Conservation (phyloP, 2,113 vertebrate genomes). For the Elephas maximus region DNA sequence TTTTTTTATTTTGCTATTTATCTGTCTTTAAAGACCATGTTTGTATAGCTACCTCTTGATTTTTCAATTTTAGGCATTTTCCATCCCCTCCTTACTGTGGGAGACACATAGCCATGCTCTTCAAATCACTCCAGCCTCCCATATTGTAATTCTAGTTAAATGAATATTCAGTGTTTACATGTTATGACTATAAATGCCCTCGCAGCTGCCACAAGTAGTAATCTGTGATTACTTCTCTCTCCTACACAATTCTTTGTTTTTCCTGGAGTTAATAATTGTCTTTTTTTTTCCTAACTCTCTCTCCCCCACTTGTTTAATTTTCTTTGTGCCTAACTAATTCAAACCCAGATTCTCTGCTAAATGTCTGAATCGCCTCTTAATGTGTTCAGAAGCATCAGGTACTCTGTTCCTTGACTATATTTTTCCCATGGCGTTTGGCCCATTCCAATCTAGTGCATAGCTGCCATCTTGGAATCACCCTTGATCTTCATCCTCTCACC, state of each 20-base stretch:
- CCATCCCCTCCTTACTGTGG: not conserved
- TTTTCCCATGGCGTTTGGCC: not conserved
- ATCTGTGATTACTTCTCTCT: conserved; percentile 25
- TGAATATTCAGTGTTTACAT: conserved; percentile 50
- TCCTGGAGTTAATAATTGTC: conserved; percentile 49
- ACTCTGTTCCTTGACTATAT: not conserved
- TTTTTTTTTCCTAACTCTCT: not conserved
- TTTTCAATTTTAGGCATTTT: conserved; percentile 56
- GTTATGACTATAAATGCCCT: conserved; percentile 50
- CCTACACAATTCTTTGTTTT: conserved; percentile 59
- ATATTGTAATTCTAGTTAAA: conserved; percentile 7
- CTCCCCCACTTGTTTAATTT: not conserved
- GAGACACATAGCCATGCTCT: not conserved
- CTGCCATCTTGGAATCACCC: not conserved
- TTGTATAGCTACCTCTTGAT: not conserved
- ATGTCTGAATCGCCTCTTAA: not conserved
- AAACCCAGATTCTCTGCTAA: conserved; percentile 33
- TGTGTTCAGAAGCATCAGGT: not conserved
- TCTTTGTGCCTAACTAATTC: conserved; percentile 47
- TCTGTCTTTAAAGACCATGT: not conserved
- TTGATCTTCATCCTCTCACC: not conserved
- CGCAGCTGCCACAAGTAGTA: conserved; percentile 43
- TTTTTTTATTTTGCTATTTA: not conserved
- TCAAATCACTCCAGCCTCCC: conserved; percentile 24
- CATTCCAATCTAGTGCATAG: rapidly evolving